phyloP scores from a whole-genome alignment of 2,113 vertebrate species.

The Stictonetta naevosa region DNA sequence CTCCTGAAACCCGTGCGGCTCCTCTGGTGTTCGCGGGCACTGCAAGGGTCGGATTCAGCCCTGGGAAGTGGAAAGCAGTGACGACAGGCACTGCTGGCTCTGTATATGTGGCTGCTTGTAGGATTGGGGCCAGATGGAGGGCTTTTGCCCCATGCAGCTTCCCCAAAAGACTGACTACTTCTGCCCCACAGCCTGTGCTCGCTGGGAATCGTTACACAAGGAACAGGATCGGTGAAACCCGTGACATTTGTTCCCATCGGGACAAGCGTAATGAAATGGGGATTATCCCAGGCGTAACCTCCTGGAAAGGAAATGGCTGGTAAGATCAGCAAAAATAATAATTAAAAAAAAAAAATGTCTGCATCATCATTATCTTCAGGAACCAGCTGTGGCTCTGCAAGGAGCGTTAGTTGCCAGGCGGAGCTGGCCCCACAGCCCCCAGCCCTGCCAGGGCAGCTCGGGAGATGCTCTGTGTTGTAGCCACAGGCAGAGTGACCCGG shows the following conservation, averaged over 20 bases:
- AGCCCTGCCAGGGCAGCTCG: not conserved
- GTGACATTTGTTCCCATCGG: not conserved
- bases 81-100: not conserved
- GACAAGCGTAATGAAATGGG: not conserved
- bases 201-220: not conserved
- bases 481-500: not conserved
- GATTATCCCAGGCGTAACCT: constrained; percentile 5
- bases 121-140: not conserved
- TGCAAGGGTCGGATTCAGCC: not conserved
- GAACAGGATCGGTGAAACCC: not conserved
- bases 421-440: not conserved
- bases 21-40: not conserved
- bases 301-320: not conserved
- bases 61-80: not conserved
- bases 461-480: not conserved
- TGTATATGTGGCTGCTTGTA: not conserved
- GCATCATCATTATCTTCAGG: not conserved
- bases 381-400: constrained; percentile 6
- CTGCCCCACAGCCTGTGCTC: not conserved
- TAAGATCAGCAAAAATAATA: not conserved
- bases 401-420: not conserved
- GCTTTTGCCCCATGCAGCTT: not conserved
- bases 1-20: not conserved
- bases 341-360: not conserved
- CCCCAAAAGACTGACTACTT: not conserved